These are phyloP conservation scores for Sprattus sprattus DNA, from an alignment of 2,113 vertebrate genomes.

Conservation along the genomic window DNA sequence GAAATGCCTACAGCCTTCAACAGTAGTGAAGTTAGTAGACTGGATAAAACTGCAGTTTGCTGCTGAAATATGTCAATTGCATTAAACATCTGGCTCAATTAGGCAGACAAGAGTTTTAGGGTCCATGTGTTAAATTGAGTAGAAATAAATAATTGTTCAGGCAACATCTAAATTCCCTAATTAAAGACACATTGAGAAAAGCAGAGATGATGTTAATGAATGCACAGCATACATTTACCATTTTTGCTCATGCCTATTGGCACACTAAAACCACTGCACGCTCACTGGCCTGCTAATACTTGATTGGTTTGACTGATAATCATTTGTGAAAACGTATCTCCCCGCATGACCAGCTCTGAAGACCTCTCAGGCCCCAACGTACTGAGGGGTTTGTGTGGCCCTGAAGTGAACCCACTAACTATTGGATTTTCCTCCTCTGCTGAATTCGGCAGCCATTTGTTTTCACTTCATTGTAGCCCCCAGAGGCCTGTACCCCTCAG, in stretches of 20 bases:
- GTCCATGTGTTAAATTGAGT: neutral
- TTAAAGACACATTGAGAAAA: neutral
- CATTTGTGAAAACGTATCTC: neutral
- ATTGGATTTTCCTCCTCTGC: slow-evolving; percentile 24
- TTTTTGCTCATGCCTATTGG: neutral
- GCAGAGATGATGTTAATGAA: neutral
- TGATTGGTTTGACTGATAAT: neutral
- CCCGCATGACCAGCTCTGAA: neutral
- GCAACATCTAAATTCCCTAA: neutral
- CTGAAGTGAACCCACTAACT: slow-evolving; percentile 15
- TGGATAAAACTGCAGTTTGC: too few relatives aligned
- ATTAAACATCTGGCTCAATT: neutral
- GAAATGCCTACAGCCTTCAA: too few relatives aligned
- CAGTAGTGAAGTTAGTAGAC: too few relatives aligned
- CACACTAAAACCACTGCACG: neutral
- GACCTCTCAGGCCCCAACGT: neutral
- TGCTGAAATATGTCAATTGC: too few relatives aligned
- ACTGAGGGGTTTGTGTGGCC: neutral
- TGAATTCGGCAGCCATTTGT: slow-evolving; percentile 23
- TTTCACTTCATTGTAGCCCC: slow-evolving; percentile 23
- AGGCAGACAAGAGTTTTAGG: neutral
- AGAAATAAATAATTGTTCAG: neutral
- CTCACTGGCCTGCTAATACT: neutral
- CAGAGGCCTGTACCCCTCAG: slow-evolving; percentile 21
- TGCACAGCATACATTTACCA: neutral